Evolutionary conservation across 2,888 invertebrate genomes (phyloP).

Genomic region (Sthenelais limicola): DNA sequence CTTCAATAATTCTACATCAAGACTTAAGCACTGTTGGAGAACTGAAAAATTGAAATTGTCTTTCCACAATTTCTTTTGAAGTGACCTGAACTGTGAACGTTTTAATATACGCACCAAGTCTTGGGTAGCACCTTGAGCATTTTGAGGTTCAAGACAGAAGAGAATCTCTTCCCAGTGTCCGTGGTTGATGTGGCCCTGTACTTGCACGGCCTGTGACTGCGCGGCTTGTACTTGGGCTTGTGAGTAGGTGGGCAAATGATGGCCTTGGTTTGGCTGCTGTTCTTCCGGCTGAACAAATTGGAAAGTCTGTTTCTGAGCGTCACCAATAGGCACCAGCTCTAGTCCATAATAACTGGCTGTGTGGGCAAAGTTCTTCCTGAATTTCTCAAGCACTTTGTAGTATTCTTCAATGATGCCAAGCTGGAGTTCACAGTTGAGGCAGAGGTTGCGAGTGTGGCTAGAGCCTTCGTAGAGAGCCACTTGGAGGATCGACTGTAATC

Average conservation of each 20-base stretch:
- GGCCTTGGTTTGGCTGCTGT: too few species aligned
- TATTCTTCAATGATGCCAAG: conserved; percentile 26
- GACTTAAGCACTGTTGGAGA: too few species aligned
- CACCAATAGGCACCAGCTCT: conserved; percentile 26
- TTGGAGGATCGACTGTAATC: conserved; percentile 31
- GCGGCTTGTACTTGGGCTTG: background rate
- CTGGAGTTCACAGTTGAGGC: conserved; percentile 34
- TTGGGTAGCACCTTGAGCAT: conserved; percentile 4
- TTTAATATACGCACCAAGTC: too few species aligned
- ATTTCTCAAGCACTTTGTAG: conserved; percentile 36
- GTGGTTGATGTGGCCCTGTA: conserved; percentile 1
- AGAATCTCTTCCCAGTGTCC: conserved; percentile 37
- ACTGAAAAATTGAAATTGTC: too few species aligned
- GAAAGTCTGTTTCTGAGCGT: conserved; percentile 19
- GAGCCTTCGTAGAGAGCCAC: conserved; percentile 29
- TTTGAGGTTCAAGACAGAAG: conserved; percentile 28
- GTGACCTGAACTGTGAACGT: too few species aligned
- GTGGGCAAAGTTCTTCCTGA: conserved; percentile 30
- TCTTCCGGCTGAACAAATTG: conserved; percentile 8
- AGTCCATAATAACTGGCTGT: conserved; percentile 28
- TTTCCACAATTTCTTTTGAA: too few species aligned
- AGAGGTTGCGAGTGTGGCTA: conserved; percentile 21
- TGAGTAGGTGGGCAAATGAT: conserved; percentile 5
- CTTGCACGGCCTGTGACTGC: background rate
- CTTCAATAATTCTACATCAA: too few species aligned